phyloP scores from a whole-genome alignment of 2,113 vertebrate species.

The Caracal caracal region DNA sequence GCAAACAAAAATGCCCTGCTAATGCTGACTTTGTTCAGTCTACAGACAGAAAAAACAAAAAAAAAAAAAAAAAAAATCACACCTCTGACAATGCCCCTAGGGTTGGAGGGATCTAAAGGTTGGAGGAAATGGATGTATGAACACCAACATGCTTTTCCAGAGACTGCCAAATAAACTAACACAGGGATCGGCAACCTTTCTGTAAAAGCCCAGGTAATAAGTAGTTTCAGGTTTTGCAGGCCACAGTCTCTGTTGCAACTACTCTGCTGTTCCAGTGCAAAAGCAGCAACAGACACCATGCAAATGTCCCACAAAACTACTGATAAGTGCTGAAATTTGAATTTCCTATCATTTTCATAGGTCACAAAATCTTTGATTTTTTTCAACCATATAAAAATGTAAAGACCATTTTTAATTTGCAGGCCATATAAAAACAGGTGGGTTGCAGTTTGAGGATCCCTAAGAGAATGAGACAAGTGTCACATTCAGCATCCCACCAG shows the following conservation, averaged over 20 bases:
- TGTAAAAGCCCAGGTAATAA: not conserved
- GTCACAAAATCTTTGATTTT: not conserved
- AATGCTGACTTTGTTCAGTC: not conserved
- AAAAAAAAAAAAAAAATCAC: not conserved
- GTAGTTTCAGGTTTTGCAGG: not conserved
- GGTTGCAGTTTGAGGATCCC: not conserved
- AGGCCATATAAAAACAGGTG: not conserved
- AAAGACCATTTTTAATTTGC: not conserved
- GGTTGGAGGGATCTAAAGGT: not conserved
- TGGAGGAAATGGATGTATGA: not conserved
- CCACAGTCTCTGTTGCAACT: not conserved
- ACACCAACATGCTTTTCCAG: not conserved
- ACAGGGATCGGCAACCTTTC: not conserved
- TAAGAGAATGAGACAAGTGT: not conserved
- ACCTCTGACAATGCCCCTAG: not conserved
- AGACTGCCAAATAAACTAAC: not conserved
- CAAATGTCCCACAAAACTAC: not conserved
- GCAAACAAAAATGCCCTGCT: not conserved
- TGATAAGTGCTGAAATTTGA: not conserved
- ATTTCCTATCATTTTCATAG: slow-evolving; percentile 40
- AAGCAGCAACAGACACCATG: not conserved
- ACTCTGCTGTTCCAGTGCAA: not conserved
- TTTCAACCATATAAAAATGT: slow-evolving; percentile 7
- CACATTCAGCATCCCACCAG: not conserved
- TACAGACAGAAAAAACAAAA: not conserved